These are phyloP conservation scores for Galagoides demidoff DNA, from an alignment of 2,797 vertebrate species.

Conservation along the genomic window DNA sequence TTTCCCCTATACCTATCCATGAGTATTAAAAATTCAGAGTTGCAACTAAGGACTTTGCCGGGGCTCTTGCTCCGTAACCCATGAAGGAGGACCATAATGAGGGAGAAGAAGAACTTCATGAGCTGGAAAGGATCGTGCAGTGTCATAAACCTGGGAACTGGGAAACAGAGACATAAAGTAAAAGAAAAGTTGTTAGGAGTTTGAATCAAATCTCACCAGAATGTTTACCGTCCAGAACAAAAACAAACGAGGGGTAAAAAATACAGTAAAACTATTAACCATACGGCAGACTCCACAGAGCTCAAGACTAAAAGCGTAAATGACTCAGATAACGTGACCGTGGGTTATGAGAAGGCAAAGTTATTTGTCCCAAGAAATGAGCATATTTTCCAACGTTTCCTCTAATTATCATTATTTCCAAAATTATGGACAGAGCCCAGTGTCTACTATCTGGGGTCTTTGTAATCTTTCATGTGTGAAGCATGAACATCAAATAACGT, in stretches of 20 bases:
- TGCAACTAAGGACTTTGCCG: neutral
- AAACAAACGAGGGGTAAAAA: slow-evolving; percentile 75
- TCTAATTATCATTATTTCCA: neutral
- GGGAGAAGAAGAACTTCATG: neutral
- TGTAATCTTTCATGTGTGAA: neutral
- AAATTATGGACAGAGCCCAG: neutral
- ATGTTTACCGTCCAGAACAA: slow-evolving; percentile 51
- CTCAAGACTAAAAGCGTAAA: neutral
- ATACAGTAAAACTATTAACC: slow-evolving; percentile 26
- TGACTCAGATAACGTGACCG: neutral
- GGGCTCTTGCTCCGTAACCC: slow-evolving; percentile 58
- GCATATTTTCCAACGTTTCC: neutral
- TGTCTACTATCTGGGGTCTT: neutral
- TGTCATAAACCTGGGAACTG: slow-evolving; percentile 21
- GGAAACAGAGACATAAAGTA: slow-evolving; percentile 67
- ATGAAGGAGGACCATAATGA: slow-evolving; percentile 55
- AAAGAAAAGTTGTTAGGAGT: slow-evolving; percentile 63
- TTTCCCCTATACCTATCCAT: slow-evolving; percentile 54
- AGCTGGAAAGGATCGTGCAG: slow-evolving; percentile 62
- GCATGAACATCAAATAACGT: neutral
- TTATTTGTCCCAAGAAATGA: neutral
- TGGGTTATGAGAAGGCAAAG: neutral
- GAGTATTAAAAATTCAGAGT: slow-evolving; percentile 63
- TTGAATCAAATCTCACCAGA: slow-evolving; percentile 68
- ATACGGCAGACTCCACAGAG: neutral